Conservation (phyloP, 2,797 vertebrate species). For the Eulemur coronatus region DNA sequence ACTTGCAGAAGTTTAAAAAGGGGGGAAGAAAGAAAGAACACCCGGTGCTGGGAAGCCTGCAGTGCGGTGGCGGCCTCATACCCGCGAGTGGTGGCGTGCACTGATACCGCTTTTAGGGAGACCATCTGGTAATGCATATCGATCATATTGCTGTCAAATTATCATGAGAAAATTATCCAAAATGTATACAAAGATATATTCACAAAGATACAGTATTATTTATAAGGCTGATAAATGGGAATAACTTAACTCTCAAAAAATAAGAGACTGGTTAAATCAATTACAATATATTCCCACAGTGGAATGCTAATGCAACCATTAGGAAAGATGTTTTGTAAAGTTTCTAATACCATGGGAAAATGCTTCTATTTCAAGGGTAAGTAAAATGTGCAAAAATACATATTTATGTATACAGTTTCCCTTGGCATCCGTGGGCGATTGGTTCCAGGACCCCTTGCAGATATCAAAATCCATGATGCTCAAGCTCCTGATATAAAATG, state of each 20-base stretch:
- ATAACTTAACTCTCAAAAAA: constrained; percentile 8
- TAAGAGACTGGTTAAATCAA: constrained; percentile 18
- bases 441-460: background rate
- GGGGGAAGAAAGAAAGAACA: too few relatives aligned
- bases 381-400: background rate
- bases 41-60: background rate
- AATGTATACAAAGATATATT: background rate
- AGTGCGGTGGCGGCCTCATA: background rate
- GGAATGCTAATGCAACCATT: background rate
- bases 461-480: background rate
- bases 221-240: background rate
- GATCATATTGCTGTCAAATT: background rate
- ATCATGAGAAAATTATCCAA: background rate
- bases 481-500: background rate
- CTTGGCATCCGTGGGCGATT: background rate
- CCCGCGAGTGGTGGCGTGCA: background rate
- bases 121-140: background rate
- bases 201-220: background rate
- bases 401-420: background rate
- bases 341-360: constrained; percentile 18
- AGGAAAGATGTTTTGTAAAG: background rate
- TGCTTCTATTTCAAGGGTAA: background rate
- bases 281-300: background rate
- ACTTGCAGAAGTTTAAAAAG: constrained; percentile 39
- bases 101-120: background rate